Conservation (phyloP, 2,797 vertebrate genomes). For the Microhierax caerulescens region DNA sequence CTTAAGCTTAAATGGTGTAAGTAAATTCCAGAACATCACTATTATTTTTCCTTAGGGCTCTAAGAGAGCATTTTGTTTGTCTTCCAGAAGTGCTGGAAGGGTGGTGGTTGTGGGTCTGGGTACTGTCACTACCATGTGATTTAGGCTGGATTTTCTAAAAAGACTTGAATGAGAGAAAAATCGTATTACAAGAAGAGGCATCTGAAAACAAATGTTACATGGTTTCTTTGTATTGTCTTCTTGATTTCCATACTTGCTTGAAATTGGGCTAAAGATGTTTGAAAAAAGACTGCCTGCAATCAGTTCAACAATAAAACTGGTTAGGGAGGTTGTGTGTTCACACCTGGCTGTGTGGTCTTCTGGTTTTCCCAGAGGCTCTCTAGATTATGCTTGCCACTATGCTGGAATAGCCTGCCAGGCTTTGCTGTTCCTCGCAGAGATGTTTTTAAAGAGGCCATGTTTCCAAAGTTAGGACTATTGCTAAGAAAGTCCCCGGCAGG, state of each 20-base stretch:
- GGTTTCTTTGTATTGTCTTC: neutral
- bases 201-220: neutral
- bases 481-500: neutral
- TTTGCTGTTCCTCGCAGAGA: neutral
- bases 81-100: neutral
- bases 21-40: neutral
- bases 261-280: neutral
- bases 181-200: neutral
- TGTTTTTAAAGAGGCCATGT: neutral
- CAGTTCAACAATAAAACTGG: constrained; percentile 3
- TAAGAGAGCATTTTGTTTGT: neutral
- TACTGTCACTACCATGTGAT: neutral
- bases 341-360: neutral
- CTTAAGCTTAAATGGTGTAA: neutral
- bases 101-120: neutral
- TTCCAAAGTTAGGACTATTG: neutral
- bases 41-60: neutral
- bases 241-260: neutral
- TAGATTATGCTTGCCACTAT: neutral
- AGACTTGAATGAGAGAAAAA: neutral
- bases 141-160: neutral
- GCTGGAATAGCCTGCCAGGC: constrained; percentile 16
- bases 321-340: constrained; percentile 7
- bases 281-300: neutral
- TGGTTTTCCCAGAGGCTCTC: neutral